Evolutionary conservation across 1,140 invertebrate species (phyloP).

Genomic region (Zaprionus lachaisei): DNA sequence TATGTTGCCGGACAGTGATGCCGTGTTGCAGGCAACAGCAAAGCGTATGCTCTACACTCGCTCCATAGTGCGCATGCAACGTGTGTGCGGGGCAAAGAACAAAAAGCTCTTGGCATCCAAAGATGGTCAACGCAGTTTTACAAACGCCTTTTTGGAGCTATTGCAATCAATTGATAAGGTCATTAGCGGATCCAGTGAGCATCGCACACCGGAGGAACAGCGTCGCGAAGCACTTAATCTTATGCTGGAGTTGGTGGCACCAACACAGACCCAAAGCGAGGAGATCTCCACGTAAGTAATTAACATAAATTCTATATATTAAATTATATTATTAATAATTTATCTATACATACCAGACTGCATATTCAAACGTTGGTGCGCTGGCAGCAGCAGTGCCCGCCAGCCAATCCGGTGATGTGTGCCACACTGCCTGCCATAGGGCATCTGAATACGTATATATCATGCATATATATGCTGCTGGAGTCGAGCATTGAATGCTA

Average conservation of each 20-base stretch:
- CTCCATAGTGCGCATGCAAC: constrained; percentile 63
- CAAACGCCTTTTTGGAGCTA: constrained; percentile 61
- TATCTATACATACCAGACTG: constrained; percentile 43
- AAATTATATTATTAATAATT: neutral
- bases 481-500: constrained; percentile 75
- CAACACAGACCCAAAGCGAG: constrained; percentile 74
- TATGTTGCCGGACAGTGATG: constrained; percentile 62
- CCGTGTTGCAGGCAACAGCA: constrained; percentile 52
- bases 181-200: constrained; percentile 43
- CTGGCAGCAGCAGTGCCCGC: constrained; percentile 66
- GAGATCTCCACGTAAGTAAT: constrained; percentile 73
- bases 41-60: constrained; percentile 79
- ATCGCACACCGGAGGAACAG: constrained; percentile 61
- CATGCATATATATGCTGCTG: constrained; percentile 65
- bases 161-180: constrained; percentile 64
- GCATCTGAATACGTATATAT: constrained; percentile 69
- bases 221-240: constrained; percentile 76
- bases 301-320: neutral
- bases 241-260: constrained; percentile 73
- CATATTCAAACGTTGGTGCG: constrained; percentile 67
- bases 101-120: constrained; percentile 70
- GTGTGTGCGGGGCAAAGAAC: constrained; percentile 69
- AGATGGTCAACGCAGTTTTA: constrained; percentile 69
- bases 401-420: constrained; percentile 73
- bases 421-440: constrained; percentile 72